Percentiles rank a stretch among this genome's conserved stretches.
Evolutionary conservation across 2,888 invertebrate genomes (phyloP).

Genomic region (Lepidocyrtinus sp.): DNA sequence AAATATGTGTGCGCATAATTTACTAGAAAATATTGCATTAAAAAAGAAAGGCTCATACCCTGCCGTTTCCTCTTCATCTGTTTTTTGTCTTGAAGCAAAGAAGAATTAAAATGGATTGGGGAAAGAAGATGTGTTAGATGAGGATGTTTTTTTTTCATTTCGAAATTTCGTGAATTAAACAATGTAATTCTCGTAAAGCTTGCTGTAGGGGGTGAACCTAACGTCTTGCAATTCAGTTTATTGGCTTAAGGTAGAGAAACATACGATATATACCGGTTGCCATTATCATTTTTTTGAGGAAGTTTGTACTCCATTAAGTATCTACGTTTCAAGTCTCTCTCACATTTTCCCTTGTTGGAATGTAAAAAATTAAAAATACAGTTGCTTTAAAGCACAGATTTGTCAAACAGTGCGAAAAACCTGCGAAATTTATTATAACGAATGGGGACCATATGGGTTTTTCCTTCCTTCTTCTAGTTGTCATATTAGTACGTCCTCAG

Average conservation of each 20-base stretch:
- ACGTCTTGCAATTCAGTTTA: slow-evolving; percentile 51
- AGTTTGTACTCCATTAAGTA: too few relatives aligned
- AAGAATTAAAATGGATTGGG: slow-evolving; percentile 3
- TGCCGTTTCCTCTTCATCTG: slow-evolving; percentile 23
- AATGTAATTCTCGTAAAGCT: slow-evolving; percentile 29
- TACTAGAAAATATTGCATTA: slow-evolving; percentile 23
- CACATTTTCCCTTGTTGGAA: too few relatives aligned
- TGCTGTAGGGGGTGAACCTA: slow-evolving; percentile 47
- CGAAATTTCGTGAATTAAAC: slow-evolving; percentile 52
- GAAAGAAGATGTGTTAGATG: slow-evolving; percentile 12
- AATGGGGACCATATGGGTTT: slow-evolving; percentile 32
- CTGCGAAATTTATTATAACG: neutral
- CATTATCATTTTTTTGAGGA: slow-evolving; percentile 41
- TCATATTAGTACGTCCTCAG: slow-evolving; percentile 47
- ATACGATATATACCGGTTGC: slow-evolving; percentile 52
- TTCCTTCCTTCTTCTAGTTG: slow-evolving; percentile 26
- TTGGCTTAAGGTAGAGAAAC: slow-evolving; percentile 36
- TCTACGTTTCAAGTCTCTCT: too few relatives aligned
- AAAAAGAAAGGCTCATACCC: neutral
- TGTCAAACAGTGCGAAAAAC: neutral
- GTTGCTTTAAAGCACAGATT: too few relatives aligned
- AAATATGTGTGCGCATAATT: slow-evolving; percentile 25
- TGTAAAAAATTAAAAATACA: too few relatives aligned
- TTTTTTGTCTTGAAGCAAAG: slow-evolving; percentile 36
- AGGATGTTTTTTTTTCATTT: slow-evolving; percentile 42